A percentile compares a stretch with the other conserved stretches of the same genome.
These are phyloP conservation scores for Galago senegalensis DNA, from an alignment of 2,797 vertebrate genomes.

Conservation along the genomic window DNA sequence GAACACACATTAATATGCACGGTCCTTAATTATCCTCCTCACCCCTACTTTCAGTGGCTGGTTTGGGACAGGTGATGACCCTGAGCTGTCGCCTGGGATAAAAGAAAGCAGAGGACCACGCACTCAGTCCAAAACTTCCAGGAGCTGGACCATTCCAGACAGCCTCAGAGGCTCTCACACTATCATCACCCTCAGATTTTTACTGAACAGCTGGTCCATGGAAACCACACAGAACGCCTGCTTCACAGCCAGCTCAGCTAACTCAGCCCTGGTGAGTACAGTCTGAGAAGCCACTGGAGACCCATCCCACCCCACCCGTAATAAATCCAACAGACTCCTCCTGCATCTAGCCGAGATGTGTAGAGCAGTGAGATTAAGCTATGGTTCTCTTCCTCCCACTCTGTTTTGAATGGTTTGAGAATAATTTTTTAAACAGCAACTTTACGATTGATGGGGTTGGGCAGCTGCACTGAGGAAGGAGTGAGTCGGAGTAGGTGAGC, in stretches of 20 bases:
- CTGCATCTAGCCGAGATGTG: background rate
- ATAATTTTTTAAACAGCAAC: constrained; percentile 74
- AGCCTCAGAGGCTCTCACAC: background rate
- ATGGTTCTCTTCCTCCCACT: constrained; percentile 53
- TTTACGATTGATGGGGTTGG: constrained; percentile 12
- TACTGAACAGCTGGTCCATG: background rate
- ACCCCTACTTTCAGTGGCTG: background rate
- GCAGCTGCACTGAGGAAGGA: background rate
- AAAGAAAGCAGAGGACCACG: background rate
- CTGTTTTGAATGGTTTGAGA: constrained; percentile 75
- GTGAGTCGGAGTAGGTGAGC: constrained; percentile 66
- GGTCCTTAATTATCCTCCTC: background rate
- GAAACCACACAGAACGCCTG: background rate
- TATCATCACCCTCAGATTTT: background rate
- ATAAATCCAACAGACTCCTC: background rate
- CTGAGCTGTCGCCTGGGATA: background rate
- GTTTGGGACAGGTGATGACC: background rate
- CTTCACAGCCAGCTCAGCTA: background rate
- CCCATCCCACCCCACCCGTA: background rate
- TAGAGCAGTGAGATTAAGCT: constrained; percentile 3
- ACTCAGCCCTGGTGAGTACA: background rate
- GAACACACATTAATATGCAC: background rate
- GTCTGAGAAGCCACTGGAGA: background rate
- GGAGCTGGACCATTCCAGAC: background rate
- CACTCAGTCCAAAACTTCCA: background rate